Base-by-base conservation (phyloP, 2,113 vertebrate genomes). In the Antigone vipio region DNA sequence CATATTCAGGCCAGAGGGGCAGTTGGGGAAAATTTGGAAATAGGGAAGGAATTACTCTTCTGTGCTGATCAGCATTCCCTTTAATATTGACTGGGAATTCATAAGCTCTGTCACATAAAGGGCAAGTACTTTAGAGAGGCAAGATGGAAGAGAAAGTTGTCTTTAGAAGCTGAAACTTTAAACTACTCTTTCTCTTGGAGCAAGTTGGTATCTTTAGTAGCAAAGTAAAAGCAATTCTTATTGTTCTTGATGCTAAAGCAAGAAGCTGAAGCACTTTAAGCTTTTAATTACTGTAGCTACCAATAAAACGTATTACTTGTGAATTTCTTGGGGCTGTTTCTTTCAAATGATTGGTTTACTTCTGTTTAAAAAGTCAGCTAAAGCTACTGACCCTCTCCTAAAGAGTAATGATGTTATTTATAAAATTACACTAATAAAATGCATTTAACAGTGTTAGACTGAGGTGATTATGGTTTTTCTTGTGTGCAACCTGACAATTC, bases 401-500 rank as follows among this genome's bases (percentile, higher is more conserved):
- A 89, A 95, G 63, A 91, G 40, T 91, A 94, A 84, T 83, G 56
- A 81, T 83, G 77, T 74, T 92, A 82, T 62, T 71, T 89, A 16
- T 75, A 86, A 93, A 92, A 81, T 86, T 84, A 45, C 60, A 82
- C 15, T 67, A 85, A 56, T 81, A 68, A 93, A 93, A 90, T 72
- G 11, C 72, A 88, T 93, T 74, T 79, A 62, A 73, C 19, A 24
- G 18, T 59, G 23, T 92, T 62, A 67, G 38, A 76, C 47, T 52
- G 63, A 95, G 35, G 32, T 93, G 87, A 93, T 82, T 87, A 82
- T 88, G 67, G 35, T 50, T 96, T 77, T 94, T 92, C 75, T 95
- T 81, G 29, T 89, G 79, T 84, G 52, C 63, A 94, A 83, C 64
- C 64, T 96, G 84, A 91, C 75, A 97, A 91, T 92, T 90, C 97